Percentiles rank a stretch among this genome's conserved stretches.
These are phyloP conservation scores for Hemaris fuciformis DNA, from an alignment of 2,888 invertebrate genomes.

Conservation along the genomic window DNA sequence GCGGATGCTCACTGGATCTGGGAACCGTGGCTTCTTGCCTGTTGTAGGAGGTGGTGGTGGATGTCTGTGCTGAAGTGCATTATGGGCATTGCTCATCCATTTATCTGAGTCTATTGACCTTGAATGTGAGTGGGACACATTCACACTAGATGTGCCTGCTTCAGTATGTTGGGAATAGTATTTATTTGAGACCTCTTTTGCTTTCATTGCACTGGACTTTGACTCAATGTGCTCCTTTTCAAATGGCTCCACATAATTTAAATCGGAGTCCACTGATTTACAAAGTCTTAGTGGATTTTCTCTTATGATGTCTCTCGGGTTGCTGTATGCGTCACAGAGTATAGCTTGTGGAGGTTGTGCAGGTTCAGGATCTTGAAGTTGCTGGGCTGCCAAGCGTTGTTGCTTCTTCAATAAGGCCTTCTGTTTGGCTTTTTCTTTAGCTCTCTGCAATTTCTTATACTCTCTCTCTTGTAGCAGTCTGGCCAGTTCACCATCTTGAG, in stretches of 20 bases:
- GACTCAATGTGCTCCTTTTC: conserved; percentile 76
- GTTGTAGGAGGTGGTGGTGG: conserved; percentile 68
- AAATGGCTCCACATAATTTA: conserved; percentile 76
- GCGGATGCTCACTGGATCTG: conserved; percentile 72
- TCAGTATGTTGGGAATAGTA: conserved; percentile 58
- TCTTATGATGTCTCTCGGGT: conserved; percentile 68
- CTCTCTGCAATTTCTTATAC: conserved; percentile 72
- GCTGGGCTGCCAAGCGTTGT: conserved; percentile 56
- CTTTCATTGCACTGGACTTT: conserved; percentile 70
- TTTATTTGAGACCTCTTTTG: conserved; percentile 67
- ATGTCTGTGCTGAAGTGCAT: conserved; percentile 58
- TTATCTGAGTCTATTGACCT: conserved; percentile 56
- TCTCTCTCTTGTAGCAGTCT: conserved; percentile 70
- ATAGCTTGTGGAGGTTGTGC: conserved; percentile 46
- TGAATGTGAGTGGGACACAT: conserved; percentile 51
- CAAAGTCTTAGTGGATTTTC: conserved; percentile 66
- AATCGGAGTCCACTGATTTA: conserved; percentile 75
- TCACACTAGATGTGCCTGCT: conserved; percentile 48
- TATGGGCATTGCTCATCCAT: conserved; percentile 34
- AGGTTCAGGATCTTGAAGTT: conserved; percentile 34
- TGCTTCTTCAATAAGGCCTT: conserved; percentile 74
- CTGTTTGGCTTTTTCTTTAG: conserved; percentile 73
- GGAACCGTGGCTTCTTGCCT: conserved; percentile 73
- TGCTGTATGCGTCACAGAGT: conserved; percentile 74
- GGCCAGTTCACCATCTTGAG: conserved; percentile 73